Base-by-base conservation (phyloP, 2,888 invertebrate species). In the Apotomis betuletana region DNA sequence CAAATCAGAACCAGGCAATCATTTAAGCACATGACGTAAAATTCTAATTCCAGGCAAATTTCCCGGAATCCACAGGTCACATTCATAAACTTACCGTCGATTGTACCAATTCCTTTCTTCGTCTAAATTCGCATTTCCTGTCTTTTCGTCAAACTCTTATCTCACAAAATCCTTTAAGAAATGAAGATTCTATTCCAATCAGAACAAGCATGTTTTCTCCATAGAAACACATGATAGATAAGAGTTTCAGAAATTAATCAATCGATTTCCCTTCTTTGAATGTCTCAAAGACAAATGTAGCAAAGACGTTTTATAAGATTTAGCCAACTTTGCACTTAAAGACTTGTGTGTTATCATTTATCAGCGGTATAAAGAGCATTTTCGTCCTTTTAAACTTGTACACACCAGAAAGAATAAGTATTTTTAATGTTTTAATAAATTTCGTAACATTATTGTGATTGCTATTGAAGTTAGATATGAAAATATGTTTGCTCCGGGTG, bases 41-140 rank as follows among this genome's bases (percentile, higher is more conserved):
- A 27, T 46, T 5, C 55, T 57, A 57, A 65, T 57, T 65, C 46
- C 27, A 65, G 4, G 57, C 57, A 65, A 65, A 65, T 38, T 51
- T 62, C 46, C 44, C 15, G 9, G 15, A 64, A 27, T 12, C 44
- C n/a, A 8, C 44, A 27, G 54, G 55, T 55, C 65, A 65, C 57
- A 64, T 6, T 49, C 60, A 46, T 60, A 61, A 27, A 61, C 15
- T 61, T 36, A 15, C 55, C 55, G 55, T 57, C 65, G 55, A 65
- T 65, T 44, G 46, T 65, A 65, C 65, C 65, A 65, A 65, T 57
- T 65, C 57, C 65, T 46, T 57, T 57, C 49, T 49, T 49, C 49
- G 49, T 27, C 65, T 46, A 55, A 64, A 64, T 41, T 64, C 44
- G 44, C 54, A 64, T 27, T 65, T 65, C 46, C 49, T 51, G 8